These are phyloP conservation scores for Dromius quadrimaculatus DNA, from an alignment of 2,888 invertebrate species.

Conservation along the genomic window DNA sequence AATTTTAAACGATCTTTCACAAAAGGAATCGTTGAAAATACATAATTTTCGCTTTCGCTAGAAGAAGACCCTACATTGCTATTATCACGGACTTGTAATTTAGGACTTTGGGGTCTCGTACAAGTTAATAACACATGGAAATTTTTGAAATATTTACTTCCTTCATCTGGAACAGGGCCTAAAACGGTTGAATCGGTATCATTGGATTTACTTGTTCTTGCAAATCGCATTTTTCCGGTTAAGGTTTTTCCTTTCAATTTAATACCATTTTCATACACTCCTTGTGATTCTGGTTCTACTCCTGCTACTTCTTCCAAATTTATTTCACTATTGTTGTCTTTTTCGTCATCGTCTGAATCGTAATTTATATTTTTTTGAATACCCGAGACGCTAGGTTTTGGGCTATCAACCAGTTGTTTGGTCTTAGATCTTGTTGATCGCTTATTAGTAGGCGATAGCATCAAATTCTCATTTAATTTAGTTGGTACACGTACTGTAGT, in stretches of 20 bases:
- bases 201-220: constrained; percentile 68
- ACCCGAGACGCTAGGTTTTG: constrained; percentile 70
- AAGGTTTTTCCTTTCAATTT: constrained; percentile 64
- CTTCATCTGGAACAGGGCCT: constrained; percentile 69
- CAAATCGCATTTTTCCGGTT: constrained; percentile 69
- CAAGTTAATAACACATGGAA: constrained; percentile 73
- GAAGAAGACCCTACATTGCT: constrained; percentile 62
- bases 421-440: constrained; percentile 62
- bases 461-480: constrained; percentile 61
- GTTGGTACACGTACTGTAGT: constrained; percentile 28
- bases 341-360: constrained; percentile 49
- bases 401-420: constrained; percentile 68
- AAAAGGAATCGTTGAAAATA: constrained; percentile 68
- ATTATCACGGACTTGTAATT: constrained; percentile 25
- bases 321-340: constrained; percentile 58
- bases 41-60: constrained; percentile 70
- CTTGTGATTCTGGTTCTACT: constrained; percentile 70
- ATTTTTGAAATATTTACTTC: constrained; percentile 69
- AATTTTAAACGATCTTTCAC: constrained; percentile 71
- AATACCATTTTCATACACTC: constrained; percentile 57
- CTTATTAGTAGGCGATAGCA: constrained; percentile 69
- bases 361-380: constrained; percentile 45
- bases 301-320: constrained; percentile 67
- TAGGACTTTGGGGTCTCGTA: constrained; percentile 63
- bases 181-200: constrained; percentile 69